Evolutionary conservation across 2,888 invertebrate genomes (phyloP).

Genomic region (Selenia dentaria): DNA sequence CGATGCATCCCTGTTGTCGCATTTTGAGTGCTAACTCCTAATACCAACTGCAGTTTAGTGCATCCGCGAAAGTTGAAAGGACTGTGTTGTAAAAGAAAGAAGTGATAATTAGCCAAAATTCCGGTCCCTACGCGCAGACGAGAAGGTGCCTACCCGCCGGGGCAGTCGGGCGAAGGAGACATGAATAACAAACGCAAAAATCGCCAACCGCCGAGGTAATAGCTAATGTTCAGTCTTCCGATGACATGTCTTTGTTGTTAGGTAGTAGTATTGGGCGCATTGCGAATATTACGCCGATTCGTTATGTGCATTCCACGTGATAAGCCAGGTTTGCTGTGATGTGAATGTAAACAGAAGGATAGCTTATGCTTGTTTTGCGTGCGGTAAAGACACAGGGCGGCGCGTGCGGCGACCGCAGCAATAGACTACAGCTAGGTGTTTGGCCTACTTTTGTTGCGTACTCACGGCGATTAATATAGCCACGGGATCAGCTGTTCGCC

Average conservation of each 20-base stretch:
- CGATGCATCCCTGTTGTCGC: constrained; percentile 79
- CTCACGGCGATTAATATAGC: constrained; percentile 79
- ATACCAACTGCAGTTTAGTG: constrained; percentile 83
- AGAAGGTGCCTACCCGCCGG: constrained; percentile 91
- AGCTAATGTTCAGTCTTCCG: constrained; percentile 61
- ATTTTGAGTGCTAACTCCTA: constrained; percentile 80
- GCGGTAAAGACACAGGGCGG: constrained; percentile 49
- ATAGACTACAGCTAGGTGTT: constrained; percentile 63
- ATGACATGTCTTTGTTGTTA: constrained; percentile 82
- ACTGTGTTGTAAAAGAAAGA: constrained; percentile 84
- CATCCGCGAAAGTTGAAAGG: constrained; percentile 85
- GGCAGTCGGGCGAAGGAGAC: constrained; percentile 86
- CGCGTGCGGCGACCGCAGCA: constrained; percentile 60
- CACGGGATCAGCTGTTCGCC: constrained; percentile 79
- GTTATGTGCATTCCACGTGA: constrained; percentile 59
- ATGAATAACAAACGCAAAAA: constrained; percentile 94
- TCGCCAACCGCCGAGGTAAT: constrained; percentile 91
- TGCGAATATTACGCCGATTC: constrained; percentile 66
- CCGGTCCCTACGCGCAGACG: constrained; percentile 93
- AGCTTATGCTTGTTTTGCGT: constrained; percentile 47
- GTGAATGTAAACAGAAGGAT: constrained; percentile 73
- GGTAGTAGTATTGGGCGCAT: constrained; percentile 50
- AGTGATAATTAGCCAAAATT: constrained; percentile 89
- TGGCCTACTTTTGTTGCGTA: constrained; percentile 79
- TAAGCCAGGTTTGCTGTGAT: constrained; percentile 52